A percentile compares a stretch with the other conserved stretches of the same genome.
Conservation (phyloP, 2,888 invertebrate genomes). For the Mesorhabditis belari region DNA sequence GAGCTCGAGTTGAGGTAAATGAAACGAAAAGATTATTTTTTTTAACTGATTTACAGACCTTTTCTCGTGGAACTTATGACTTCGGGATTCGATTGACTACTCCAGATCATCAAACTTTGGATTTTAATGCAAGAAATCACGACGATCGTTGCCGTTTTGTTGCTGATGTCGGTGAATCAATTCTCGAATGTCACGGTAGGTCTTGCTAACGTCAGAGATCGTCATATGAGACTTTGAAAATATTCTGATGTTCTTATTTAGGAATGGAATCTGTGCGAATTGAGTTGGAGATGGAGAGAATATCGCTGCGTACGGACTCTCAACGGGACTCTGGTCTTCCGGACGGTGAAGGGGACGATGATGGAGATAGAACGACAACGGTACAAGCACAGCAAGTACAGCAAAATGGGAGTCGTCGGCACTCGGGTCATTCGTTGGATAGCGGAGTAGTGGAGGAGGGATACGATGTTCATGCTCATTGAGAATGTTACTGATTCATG, state of each 20-base stretch:
- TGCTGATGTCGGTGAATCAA: constrained; percentile 90
- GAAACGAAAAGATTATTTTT: too few species aligned
- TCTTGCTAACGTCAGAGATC: constrained; percentile 83
- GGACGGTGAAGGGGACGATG: constrained; percentile 29
- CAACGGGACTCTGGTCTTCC: constrained; percentile 45
- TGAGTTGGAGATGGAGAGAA: constrained; percentile 54
- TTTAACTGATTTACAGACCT: constrained; percentile 11
- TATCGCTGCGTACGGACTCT: constrained; percentile 18
- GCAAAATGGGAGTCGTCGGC: constrained; percentile 16
- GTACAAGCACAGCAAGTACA: not conserved
- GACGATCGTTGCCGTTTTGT: constrained; percentile 97
- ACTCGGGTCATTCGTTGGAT: constrained; percentile 47
- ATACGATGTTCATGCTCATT: constrained; percentile 9
- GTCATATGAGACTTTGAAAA: too few species aligned
- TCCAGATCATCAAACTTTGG: constrained; percentile 30
- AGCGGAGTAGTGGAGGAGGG: constrained; percentile 45
- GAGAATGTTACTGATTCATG: too few species aligned
- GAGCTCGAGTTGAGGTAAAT: constrained; percentile 23
- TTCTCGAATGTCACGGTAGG: constrained; percentile 98
- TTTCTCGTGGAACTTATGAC: constrained; percentile 32
- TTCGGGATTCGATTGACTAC: constrained; percentile 35
- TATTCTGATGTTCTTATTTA: too few species aligned
- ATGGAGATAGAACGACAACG: not conserved
- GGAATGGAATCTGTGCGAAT: constrained; percentile 66
- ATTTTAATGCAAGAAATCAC: constrained; percentile 92